Percentiles rank a stretch among this genome's conserved stretches.
Conservation (phyloP, 2,113 vertebrate species). For the Gambusia holbrooki region DNA sequence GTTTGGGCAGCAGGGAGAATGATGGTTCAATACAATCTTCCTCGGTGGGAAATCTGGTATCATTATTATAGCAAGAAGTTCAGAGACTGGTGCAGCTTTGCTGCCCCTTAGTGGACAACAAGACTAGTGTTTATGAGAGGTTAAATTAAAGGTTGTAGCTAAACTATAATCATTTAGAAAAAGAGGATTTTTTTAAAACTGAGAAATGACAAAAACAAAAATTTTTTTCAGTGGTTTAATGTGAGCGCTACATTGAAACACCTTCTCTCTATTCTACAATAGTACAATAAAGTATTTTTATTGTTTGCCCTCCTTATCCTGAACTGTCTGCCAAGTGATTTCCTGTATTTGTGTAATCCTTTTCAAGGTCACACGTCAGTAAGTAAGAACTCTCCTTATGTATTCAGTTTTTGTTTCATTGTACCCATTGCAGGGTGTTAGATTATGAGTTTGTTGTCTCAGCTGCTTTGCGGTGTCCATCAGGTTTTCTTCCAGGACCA, state of each 20-base stretch:
- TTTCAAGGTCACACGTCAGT: background rate
- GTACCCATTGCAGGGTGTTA: background rate
- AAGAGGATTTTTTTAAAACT: too few species aligned
- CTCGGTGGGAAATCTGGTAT: background rate
- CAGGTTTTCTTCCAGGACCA: too few species aligned
- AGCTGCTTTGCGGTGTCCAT: too few species aligned
- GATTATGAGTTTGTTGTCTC: background rate
- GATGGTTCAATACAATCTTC: background rate
- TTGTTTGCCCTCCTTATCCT: too few species aligned
- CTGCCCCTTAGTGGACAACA: conserved; percentile 53
- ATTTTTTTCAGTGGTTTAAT: too few species aligned
- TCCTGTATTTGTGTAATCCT: too few species aligned
- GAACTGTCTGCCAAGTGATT: too few species aligned
- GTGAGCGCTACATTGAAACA: too few species aligned
- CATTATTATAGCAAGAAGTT: background rate
- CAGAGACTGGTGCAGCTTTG: conserved; percentile 26
- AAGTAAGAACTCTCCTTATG: background rate
- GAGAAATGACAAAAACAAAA: too few species aligned
- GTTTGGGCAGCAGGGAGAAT: background rate
- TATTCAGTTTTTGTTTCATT: too few species aligned
- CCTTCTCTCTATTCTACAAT: too few species aligned
- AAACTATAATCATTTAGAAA: background rate
- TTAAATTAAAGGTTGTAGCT: background rate
- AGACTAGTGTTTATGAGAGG: background rate
- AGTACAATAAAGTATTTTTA: background rate